Base-by-base conservation (phyloP, 2,797 vertebrate genomes). In the Neosalanx taihuensis region DNA sequence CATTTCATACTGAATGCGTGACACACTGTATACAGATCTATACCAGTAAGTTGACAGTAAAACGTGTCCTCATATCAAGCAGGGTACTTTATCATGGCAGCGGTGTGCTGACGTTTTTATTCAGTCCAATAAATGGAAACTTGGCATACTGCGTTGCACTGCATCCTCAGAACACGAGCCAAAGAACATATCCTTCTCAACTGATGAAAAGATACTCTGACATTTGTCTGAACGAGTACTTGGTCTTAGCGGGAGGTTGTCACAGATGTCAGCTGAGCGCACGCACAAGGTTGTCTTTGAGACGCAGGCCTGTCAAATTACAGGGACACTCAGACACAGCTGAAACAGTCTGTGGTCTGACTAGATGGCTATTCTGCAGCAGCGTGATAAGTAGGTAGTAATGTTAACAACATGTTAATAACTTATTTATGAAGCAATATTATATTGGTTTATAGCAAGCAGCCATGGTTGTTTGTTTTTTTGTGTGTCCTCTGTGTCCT, bases 171-270 rank as follows among this genome's bases (percentile, higher is more conserved):
- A 26, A 20, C 64, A 26, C 37, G n/a, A 77, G 85, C 84, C 82
- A 23, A 81, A 76, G 75, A 75, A 67, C 62, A 53, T 23, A 72
- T 82, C 70, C 74, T 80, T 83, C 79, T 71, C 69, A 1, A 67
- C 74, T 75, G 81, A 86, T 74, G 79, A 71, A 75, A 72, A 83
- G 79, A 81, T 78, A 78, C 78, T 4, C 65, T 85, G 85, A 85
- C 84, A 88, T 88, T 87, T 87, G 80, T 83, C 76, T 70, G 75
- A 79, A 79, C 4, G 67, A 64, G 78, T 83, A 79, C 83, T 69
- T 76, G 79, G 81, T 74, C 76, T 77, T 72, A 66, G 23, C 67
- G 64, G 83, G 77, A 67, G 75, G 70, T 74, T 67, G 68, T 70
- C 67, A 71, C 67, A 82, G 83, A 86, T 85, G 85, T 83, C 84